Conservation (phyloP, 2,888 invertebrate species). For the Zygothrica quintamaculata region DNA sequence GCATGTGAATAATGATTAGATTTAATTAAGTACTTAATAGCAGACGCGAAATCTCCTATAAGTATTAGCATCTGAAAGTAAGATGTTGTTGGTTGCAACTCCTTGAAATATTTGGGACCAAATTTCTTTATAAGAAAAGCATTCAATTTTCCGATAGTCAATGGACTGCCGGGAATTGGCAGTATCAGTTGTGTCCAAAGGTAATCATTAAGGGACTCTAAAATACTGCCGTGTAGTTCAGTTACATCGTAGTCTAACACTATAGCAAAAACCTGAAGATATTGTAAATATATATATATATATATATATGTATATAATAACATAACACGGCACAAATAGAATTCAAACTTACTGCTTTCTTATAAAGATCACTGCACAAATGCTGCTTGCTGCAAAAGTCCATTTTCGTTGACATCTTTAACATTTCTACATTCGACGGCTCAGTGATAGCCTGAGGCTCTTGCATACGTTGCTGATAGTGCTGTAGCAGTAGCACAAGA, state of each 20-base stretch:
- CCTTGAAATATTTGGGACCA: constrained; percentile 95
- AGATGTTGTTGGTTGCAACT: constrained; percentile 93
- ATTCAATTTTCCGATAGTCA: constrained; percentile 93
- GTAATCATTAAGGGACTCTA: constrained; percentile 96
- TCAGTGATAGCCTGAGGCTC: constrained; percentile 86
- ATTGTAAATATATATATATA: not conserved
- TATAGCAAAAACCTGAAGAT: constrained; percentile 90
- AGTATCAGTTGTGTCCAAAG: too few relatives aligned
- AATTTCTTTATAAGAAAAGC: constrained; percentile 93
- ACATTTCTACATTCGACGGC: too few relatives aligned
- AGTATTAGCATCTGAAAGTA: constrained; percentile 93
- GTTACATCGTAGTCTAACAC: constrained; percentile 89
- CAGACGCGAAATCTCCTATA: constrained; percentile 97
- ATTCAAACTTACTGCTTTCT: constrained; percentile 90
- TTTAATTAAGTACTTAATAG: constrained; percentile 97
- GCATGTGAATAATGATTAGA: constrained; percentile 91
- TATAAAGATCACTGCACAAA: constrained; percentile 94
- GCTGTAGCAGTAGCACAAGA: constrained; percentile 88
- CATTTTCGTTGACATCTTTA: constrained; percentile 91
- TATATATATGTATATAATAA: too few relatives aligned
- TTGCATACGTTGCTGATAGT: not conserved
- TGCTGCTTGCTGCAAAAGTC: constrained; percentile 93
- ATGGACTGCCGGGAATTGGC: constrained; percentile 91
- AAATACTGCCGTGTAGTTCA: constrained; percentile 94
- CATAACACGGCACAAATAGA: too few relatives aligned